Conservation (phyloP, 2,113 vertebrate genomes). For the Actenoides hombroni region DNA sequence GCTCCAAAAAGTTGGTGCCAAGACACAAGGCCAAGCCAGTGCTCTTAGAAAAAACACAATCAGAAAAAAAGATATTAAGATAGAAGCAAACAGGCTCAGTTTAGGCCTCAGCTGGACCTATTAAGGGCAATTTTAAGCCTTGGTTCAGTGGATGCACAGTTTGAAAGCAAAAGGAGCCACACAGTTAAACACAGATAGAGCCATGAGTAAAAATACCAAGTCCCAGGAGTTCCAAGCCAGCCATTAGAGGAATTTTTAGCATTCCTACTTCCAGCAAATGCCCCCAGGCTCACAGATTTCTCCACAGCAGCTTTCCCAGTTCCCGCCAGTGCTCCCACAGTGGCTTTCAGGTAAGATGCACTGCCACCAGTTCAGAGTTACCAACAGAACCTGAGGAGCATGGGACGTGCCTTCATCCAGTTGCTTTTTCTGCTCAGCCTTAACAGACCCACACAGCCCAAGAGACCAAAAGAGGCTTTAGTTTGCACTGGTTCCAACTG, state of each 20-base stretch:
- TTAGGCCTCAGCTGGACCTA: background rate
- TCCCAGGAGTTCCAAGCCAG: background rate
- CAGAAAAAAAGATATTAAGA: background rate
- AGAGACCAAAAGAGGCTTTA: background rate
- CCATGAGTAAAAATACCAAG: conserved; percentile 3
- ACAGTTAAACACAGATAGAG: background rate
- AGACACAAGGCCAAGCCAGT: background rate
- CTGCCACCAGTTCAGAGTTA: background rate
- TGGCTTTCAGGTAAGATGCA: background rate
- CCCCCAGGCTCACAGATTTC: background rate
- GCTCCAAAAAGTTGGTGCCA: background rate
- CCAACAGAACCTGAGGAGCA: background rate
- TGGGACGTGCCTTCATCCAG: background rate
- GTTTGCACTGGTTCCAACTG: background rate
- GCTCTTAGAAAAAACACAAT: background rate
- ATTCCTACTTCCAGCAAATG: background rate
- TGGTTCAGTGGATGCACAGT: background rate
- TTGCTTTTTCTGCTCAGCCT: background rate
- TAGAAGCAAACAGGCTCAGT: background rate
- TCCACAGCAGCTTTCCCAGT: background rate
- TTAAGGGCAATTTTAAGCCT: background rate
- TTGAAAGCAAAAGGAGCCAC: background rate
- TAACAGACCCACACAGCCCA: background rate
- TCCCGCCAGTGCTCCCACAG: background rate
- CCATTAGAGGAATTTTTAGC: background rate